phyloP scores from a whole-genome alignment of 2,888 invertebrate genomes.

The Mactromeris polynyma region DNA sequence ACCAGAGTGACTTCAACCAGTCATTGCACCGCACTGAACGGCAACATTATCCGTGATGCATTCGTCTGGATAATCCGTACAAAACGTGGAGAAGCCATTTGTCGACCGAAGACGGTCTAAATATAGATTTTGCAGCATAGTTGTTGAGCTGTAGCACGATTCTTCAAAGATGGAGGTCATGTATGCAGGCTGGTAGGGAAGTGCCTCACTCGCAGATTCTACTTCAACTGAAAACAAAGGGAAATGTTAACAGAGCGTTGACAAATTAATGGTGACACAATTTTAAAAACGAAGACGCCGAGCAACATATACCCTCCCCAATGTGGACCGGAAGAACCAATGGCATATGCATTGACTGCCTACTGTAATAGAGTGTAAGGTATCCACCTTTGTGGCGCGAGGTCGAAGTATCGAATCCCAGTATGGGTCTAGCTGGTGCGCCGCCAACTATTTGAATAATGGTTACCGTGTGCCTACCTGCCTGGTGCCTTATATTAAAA shows the following conservation, averaged over 20 bases:
- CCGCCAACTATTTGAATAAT: too few species aligned
- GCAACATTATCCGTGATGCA: conserved; percentile 21
- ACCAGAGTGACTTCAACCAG: too few species aligned
- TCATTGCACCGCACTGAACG: neutral
- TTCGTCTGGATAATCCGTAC: conserved; percentile 5
- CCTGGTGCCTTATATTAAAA: too few species aligned
- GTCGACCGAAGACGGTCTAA: neutral
- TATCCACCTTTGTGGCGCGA: neutral
- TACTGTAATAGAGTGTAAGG: neutral
- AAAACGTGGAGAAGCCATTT: neutral
- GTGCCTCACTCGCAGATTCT: neutral
- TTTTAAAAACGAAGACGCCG: too few species aligned
- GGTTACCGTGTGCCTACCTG: too few species aligned
- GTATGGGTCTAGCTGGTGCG: too few species aligned
- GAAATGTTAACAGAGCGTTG: neutral
- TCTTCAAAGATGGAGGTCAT: neutral
- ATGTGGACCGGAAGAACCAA: too few species aligned
- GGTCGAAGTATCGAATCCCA: too few species aligned
- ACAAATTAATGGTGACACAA: too few species aligned
- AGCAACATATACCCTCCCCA: too few species aligned
- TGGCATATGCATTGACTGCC: neutral
- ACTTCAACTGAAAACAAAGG: neutral
- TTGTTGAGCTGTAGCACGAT: neutral
- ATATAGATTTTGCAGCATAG: neutral
- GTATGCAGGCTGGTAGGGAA: neutral